A percentile compares a stretch with the other conserved stretches of the same genome.
Conservation (phyloP, 2,797 vertebrate genomes). For the Anabacerthia variegaticeps region DNA sequence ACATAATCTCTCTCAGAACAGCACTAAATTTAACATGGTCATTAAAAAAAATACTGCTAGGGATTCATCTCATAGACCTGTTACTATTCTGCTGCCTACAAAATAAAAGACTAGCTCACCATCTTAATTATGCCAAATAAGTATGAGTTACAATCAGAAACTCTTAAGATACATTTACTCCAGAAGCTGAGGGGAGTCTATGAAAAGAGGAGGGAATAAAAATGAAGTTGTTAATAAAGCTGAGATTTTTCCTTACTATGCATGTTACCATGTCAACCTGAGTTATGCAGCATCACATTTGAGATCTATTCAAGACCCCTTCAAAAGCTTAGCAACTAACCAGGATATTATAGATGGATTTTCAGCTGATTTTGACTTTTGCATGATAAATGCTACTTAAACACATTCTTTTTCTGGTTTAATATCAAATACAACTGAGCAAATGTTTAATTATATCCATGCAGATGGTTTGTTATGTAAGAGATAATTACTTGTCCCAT, state of each 20-base stretch:
- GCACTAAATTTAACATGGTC: constrained; percentile 40
- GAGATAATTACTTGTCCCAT: constrained; percentile 64
- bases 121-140: constrained; percentile 38
- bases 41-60: constrained; percentile 36
- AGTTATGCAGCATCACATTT: constrained; percentile 59
- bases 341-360: constrained; percentile 42
- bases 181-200: constrained; percentile 8
- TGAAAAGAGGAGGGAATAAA: constrained; percentile 46
- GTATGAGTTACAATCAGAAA: constrained; percentile 14
- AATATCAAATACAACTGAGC: constrained; percentile 45
- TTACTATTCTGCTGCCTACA: not conserved
- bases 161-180: constrained; percentile 46
- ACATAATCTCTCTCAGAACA: constrained; percentile 3
- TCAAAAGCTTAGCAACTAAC: constrained; percentile 63
- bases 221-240: constrained; percentile 57
- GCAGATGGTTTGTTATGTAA: constrained; percentile 75
- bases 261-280: constrained; percentile 68
- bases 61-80: constrained; percentile 7
- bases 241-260: constrained; percentile 58
- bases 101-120: not conserved
- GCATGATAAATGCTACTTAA: constrained; percentile 52
- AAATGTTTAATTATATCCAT: constrained; percentile 70
- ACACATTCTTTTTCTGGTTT: constrained; percentile 55
- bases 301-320: constrained; percentile 53
- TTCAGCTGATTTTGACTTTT: constrained; percentile 63